Evolutionary conservation across 1,140 invertebrate species (phyloP).

Genomic region (Scaptomyza pallida): DNA sequence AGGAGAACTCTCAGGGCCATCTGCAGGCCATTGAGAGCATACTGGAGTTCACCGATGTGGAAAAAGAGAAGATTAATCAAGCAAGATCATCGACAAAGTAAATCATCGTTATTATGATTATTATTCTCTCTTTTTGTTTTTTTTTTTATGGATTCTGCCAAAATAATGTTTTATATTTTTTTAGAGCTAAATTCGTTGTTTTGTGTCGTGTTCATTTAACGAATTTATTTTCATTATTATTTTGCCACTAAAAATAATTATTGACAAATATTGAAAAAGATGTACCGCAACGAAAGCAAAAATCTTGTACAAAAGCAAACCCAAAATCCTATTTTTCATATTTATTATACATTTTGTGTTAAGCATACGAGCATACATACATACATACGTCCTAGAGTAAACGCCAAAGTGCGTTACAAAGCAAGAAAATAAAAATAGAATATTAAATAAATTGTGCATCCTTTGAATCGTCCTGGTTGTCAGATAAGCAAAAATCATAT

Average conservation of each 20-base stretch:
- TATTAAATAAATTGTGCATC: conserved; percentile 58
- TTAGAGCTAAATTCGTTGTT: conserved; percentile 77
- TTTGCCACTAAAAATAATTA: conserved; percentile 67
- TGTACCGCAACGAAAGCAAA: conserved; percentile 36
- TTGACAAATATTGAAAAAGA: conserved; percentile 66
- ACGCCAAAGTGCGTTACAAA: conserved; percentile 10
- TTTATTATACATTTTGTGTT: conserved; percentile 42
- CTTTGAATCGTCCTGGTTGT: conserved; percentile 53
- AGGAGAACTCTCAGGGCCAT: conserved; percentile 92
- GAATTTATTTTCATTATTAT: conserved; percentile 75
- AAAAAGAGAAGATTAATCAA: conserved; percentile 90
- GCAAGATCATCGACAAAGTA: conserved; percentile 84
- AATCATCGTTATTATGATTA: conserved; percentile 36
- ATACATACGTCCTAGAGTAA: conserved; percentile 43
- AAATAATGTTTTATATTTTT: conserved; percentile 68
- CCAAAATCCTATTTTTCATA: conserved; percentile 37
- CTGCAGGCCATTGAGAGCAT: conserved; percentile 94
- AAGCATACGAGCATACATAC: conserved; percentile 50
- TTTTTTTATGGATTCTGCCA: conserved; percentile 43
- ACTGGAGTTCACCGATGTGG: conserved; percentile 90
- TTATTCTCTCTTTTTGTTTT: conserved; percentile 22
- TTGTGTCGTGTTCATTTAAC: conserved; percentile 48
- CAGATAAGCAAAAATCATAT: conserved; percentile 40
- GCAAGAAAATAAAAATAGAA: conserved; percentile 36
- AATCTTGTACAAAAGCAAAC: conserved; percentile 46